Evolutionary conservation across 1,140 invertebrate genomes (phyloP), one percentile per base, ranked within the genome.

Genomic region (Steinernema khuongi): DNA sequence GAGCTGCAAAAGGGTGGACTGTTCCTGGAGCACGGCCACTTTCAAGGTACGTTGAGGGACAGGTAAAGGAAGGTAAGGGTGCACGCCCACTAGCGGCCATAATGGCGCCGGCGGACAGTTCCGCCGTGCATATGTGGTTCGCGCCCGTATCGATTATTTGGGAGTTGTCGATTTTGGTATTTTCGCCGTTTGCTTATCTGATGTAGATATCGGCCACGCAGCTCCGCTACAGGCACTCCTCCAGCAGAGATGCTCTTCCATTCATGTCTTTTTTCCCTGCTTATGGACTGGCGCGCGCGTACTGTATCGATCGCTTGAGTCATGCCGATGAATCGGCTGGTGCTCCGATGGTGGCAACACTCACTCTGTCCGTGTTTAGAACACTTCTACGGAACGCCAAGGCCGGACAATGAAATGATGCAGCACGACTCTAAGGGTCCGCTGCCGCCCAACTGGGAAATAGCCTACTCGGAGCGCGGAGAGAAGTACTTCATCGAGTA

Each of bases 401-500:
- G 76, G 70, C 83, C 83, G 50, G 70, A 71, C 50, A 70, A 71
- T 31, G 50, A 67, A 50, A 70, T 31, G 70, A 60, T 70, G 31
- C 67, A 22, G 22, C 7, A 70, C 66, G 19, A 32, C 72, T 19
- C 44, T 90, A 91, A 78, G 86, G 94, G 95, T 31, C 93, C 94
- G 1, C 86, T 98, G 70, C 95, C 95, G 67, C 88, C 90, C 7
- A 96, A 96, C 87, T 98, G 95, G 95, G 94, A 97, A 86, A 94
- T 96, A 85, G 94, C 94, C 19, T 96, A 92, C 81, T 96, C 95
- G 4, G 94, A 96, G 74, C 92, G 93, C 76, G 95, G 95, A 77
- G 94, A 97, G 88, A 90, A 92, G 72, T 98, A 97, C 88, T 98
- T 96, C 84, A 97, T 98, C 80, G 94, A 98, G 94, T 97, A 88